These are phyloP conservation scores for Eulemur mongoz DNA, from an alignment of 2,797 vertebrate species.

Conservation along the genomic window DNA sequence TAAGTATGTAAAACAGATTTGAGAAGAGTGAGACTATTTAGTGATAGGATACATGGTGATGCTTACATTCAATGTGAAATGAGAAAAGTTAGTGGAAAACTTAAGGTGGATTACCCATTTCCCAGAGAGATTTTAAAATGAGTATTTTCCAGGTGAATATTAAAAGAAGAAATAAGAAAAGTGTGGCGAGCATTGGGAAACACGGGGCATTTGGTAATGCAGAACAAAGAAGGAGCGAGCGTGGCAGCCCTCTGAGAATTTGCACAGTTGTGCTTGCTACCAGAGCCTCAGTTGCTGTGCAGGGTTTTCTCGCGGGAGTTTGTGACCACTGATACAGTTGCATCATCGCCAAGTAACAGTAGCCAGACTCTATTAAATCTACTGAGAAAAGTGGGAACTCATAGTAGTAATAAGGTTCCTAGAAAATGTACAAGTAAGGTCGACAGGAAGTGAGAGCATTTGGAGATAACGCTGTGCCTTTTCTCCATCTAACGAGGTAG, in stretches of 20 bases:
- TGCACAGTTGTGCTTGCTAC: no score
- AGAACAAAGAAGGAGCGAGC: accelerated
- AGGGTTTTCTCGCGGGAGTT: accelerated
- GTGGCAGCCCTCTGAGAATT: accelerated
- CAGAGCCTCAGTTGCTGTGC: accelerated
- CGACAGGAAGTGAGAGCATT: neutral
- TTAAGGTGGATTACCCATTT: neutral
- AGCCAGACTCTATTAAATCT: neutral
- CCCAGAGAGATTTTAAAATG: neutral
- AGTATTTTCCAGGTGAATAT: neutral
- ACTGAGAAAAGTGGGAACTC: neutral
- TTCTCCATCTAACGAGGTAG: neutral
- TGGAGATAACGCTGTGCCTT: accelerated
- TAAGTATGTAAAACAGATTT: neutral
- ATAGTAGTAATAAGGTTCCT: accelerated
- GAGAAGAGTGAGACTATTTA: neutral
- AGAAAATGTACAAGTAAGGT: neutral
- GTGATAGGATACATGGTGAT: neutral
- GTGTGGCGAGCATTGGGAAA: accelerated
- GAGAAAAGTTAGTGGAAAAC: neutral
- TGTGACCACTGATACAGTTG: accelerated
- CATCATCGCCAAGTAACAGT: neutral
- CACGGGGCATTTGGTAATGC: accelerated
- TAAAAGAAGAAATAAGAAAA: neutral
- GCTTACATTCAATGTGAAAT: neutral